Percentiles rank a stretch among this genome's conserved stretches.
Evolutionary conservation across 2,888 invertebrate species (phyloP).

Genomic region (Morpho deidamia): DNA sequence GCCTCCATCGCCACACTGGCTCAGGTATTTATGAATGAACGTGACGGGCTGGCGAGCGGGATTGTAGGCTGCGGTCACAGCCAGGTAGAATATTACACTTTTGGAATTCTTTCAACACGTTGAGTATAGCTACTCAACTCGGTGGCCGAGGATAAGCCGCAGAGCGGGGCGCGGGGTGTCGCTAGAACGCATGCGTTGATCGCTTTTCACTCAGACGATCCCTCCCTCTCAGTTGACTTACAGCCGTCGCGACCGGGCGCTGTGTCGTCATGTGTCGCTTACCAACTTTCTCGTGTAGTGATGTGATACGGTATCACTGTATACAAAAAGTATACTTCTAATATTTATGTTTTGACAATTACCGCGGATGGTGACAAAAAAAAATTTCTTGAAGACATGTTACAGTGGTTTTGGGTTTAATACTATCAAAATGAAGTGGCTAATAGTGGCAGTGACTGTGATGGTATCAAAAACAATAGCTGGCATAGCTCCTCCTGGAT

Average conservation of each 20-base stretch:
- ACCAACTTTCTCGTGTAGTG: constrained; percentile 76
- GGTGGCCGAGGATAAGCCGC: constrained; percentile 69
- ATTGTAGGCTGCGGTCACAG: constrained; percentile 59
- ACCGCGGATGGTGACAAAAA: constrained; percentile 37
- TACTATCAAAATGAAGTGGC: constrained; percentile 68
- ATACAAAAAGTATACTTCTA: constrained; percentile 42
- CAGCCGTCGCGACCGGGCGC: constrained; percentile 61
- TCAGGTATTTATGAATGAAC: constrained; percentile 78
- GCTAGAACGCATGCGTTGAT: constrained; percentile 69
- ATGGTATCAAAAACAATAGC: constrained; percentile 62
- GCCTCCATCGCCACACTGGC: constrained; percentile 41
- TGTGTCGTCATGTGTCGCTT: constrained; percentile 81
- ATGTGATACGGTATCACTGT: constrained; percentile 71
- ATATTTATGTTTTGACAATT: constrained; percentile 26
- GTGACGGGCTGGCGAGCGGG: constrained; percentile 63
- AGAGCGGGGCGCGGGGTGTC: constrained; percentile 71
- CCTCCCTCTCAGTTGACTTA: constrained; percentile 71
- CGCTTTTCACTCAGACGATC: constrained; percentile 60
- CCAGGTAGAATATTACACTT: constrained; percentile 76
- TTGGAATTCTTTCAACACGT: constrained; percentile 72
- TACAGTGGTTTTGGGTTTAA: constrained; percentile 40
- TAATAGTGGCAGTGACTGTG: constrained; percentile 66
- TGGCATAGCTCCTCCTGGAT: constrained; percentile 73
- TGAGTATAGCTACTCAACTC: constrained; percentile 66
- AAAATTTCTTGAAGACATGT: constrained; percentile 37